Evolutionary conservation across 2,113 vertebrate species (phyloP).

Genomic region (Callochromis pleurospilus): DNA sequence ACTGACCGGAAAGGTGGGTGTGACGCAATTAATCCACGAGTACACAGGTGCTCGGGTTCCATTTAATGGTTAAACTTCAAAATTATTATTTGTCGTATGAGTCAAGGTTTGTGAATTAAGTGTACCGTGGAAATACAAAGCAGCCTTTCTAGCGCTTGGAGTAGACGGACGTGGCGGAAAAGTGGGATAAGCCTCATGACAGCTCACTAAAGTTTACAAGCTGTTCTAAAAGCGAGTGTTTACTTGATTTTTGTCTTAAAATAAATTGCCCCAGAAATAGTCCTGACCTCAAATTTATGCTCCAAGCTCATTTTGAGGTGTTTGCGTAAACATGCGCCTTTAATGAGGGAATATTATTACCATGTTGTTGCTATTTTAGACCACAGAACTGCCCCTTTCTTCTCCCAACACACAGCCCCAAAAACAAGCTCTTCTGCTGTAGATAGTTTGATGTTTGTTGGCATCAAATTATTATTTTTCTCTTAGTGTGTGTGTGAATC

Average conservation of each 20-base stretch:
- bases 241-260: not conserved
- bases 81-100: not conserved
- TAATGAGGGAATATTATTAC: not conserved
- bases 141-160: not conserved
- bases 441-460: not conserved
- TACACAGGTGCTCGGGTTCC: slow-evolving; percentile 10
- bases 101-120: not conserved
- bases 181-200: not conserved
- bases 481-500: not conserved
- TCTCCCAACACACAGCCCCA: not conserved
- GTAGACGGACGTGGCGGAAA: not conserved
- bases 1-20: slow-evolving; percentile 62
- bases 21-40: slow-evolving; percentile 50
- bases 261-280: not conserved
- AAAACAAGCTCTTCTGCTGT: not conserved
- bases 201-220: not conserved
- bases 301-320: not conserved
- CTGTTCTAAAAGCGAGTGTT: not conserved
- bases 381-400: not conserved
- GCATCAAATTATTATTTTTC: not conserved
- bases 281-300: not conserved
- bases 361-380: slow-evolving; percentile 12
- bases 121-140: not conserved
- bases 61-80: not conserved
- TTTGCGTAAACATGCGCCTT: not conserved